Evolutionary conservation across 2,797 vertebrate genomes (phyloP).

Genomic region (Rhynchotus rufescens): DNA sequence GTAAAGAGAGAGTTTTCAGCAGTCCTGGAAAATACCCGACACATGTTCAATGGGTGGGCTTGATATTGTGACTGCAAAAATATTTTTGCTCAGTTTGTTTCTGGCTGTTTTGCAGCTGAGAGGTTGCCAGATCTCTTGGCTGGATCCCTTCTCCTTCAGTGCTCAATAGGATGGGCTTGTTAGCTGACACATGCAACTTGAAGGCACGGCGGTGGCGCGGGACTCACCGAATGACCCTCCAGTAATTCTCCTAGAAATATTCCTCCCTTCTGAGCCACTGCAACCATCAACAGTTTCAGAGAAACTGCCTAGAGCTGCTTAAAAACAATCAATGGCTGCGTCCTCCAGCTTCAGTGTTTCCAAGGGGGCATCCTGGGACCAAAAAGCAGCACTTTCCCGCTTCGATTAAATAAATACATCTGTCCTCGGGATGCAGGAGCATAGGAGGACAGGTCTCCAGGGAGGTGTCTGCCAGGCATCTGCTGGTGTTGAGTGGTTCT

Average conservation of each 20-base stretch:
- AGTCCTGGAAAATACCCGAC: slow-evolving; percentile 42
- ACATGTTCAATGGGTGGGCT: slow-evolving; percentile 24
- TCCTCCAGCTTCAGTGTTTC: background rate
- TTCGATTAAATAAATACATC: background rate
- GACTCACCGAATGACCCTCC: accelerated
- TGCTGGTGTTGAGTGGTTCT: background rate
- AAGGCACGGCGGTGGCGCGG: accelerated
- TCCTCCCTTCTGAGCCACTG: background rate
- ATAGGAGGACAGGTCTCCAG: background rate
- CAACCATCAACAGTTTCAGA: background rate
- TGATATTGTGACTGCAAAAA: slow-evolving; percentile 33
- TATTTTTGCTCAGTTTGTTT: slow-evolving; percentile 38
- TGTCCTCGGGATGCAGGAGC: background rate
- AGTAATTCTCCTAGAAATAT: background rate
- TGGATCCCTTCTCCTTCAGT: background rate
- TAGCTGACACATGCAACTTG: background rate
- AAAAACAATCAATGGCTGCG: accelerated
- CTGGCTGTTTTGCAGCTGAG: slow-evolving; percentile 37
- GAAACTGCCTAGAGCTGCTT: background rate
- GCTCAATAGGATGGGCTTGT: background rate
- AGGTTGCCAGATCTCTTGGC: slow-evolving; percentile 11
- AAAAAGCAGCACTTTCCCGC: background rate
- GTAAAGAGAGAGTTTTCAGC: background rate
- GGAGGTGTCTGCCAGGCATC: background rate
- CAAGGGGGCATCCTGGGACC: accelerated